These are phyloP conservation scores for Orgyia antiqua DNA, from an alignment of 2,888 invertebrate genomes.

Conservation along the genomic window DNA sequence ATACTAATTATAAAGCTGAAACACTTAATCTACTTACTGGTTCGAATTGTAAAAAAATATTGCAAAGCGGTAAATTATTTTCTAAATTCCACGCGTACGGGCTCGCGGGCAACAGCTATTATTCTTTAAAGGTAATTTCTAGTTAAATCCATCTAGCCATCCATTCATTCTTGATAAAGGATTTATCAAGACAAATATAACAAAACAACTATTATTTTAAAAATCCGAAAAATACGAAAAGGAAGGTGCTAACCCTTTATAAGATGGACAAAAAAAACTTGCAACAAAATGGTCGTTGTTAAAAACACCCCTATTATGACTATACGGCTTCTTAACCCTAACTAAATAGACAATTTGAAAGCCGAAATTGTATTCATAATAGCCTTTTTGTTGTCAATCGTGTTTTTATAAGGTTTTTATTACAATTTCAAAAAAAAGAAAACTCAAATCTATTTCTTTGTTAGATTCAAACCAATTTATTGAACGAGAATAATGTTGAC, in stretches of 20 bases:
- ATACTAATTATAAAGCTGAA: no score
- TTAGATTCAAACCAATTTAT: slow-evolving; percentile 24
- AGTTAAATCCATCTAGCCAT: no score
- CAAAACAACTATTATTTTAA: no score
- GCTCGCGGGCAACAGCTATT: no score
- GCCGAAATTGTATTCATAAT: slow-evolving; percentile 65
- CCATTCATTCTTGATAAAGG: no score
- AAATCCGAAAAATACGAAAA: no score
- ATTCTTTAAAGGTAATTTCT: no score
- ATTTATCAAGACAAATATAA: no score
- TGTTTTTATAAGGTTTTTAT: slow-evolving; percentile 33
- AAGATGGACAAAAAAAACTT: slow-evolving; percentile 44
- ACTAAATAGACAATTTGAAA: slow-evolving; percentile 63
- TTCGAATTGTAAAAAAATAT: no score
- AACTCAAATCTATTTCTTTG: slow-evolving; percentile 29
- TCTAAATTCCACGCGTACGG: no score
- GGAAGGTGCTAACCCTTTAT: slow-evolving; percentile 61
- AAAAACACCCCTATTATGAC: slow-evolving; percentile 69
- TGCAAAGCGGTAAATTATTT: no score
- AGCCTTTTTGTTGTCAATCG: slow-evolving; percentile 48
- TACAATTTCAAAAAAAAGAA: slow-evolving; percentile 31
- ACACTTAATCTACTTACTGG: no score
- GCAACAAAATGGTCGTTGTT: slow-evolving; percentile 64
- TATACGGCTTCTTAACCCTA: slow-evolving; percentile 70
- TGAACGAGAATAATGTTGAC: slow-evolving; percentile 14